A percentile compares a stretch with the other conserved stretches of the same genome.
Evolutionary conservation across 64 coral and sea anemone species (phyloP).

Genomic region (Montipora capricornis): DNA sequence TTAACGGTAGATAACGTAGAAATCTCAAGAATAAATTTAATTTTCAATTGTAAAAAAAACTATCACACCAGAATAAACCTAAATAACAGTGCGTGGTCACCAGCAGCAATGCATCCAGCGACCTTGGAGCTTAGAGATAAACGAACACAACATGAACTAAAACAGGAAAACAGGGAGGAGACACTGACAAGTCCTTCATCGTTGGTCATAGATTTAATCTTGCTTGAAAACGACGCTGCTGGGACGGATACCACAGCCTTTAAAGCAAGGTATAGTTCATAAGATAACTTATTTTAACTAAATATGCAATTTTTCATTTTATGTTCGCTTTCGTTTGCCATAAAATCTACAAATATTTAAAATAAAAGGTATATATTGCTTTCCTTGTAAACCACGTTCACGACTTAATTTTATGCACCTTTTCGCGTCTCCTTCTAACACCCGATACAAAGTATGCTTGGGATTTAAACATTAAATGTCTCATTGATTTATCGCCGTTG

Average conservation of each 20-base stretch:
- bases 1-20: too few species aligned
- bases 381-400: too few species aligned
- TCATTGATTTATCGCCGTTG: too few species aligned
- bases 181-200: neutral
- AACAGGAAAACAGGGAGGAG: neutral
- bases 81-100: neutral
- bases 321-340: too few species aligned
- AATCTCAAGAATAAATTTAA: neutral
- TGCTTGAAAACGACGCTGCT: neutral
- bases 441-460: too few species aligned
- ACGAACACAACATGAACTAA: neutral
- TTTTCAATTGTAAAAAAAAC: neutral
- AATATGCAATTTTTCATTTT: too few species aligned
- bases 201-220: constrained; percentile 8
- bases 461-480: too few species aligned
- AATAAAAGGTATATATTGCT: too few species aligned
- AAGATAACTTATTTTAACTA: neutral
- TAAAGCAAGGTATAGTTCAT: constrained; percentile 27
- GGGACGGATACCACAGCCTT: neutral
- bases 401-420: too few species aligned
- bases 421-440: too few species aligned
- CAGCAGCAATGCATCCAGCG: neutral
- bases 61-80: neutral
- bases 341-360: too few species aligned
- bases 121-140: constrained; percentile 3